These are phyloP conservation scores for Phaenicophaeus curvirostris DNA, from an alignment of 2,797 vertebrate species.

Conservation along the genomic window DNA sequence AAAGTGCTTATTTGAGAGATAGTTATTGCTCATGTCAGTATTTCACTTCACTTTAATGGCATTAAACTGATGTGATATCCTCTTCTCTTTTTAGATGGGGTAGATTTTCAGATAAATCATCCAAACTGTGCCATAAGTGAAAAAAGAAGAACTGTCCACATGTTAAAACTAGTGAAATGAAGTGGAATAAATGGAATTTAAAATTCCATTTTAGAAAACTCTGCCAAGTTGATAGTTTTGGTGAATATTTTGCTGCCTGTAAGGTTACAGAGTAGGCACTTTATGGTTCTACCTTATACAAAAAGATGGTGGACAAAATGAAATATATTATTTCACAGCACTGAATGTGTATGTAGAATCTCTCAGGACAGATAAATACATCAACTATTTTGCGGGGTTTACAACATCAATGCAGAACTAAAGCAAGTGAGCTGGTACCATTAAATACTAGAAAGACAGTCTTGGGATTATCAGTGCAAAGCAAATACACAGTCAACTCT, in stretches of 20 bases:
- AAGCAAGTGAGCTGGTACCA: neutral
- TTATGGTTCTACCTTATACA: neutral
- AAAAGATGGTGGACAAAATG: neutral
- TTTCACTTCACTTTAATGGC: neutral
- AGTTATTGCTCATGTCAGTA: neutral
- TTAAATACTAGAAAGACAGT: neutral
- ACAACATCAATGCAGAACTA: neutral
- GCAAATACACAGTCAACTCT: neutral
- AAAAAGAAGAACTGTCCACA: neutral
- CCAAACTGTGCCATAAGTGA: neutral
- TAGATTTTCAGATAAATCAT: neutral
- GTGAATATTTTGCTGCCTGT: neutral
- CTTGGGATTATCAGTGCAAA: neutral
- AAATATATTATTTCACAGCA: neutral
- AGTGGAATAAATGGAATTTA: neutral
- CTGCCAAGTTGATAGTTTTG: neutral
- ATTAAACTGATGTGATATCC: neutral
- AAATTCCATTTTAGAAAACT: neutral
- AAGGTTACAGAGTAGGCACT: neutral
- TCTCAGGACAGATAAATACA: neutral
- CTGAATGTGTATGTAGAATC: neutral
- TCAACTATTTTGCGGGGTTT: neutral
- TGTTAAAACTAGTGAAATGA: neutral
- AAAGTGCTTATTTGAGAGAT: neutral
- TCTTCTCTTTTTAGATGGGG: neutral